Conservation (phyloP, 53 echinoderm and acorn worm species). For the Astropecten irregularis region DNA sequence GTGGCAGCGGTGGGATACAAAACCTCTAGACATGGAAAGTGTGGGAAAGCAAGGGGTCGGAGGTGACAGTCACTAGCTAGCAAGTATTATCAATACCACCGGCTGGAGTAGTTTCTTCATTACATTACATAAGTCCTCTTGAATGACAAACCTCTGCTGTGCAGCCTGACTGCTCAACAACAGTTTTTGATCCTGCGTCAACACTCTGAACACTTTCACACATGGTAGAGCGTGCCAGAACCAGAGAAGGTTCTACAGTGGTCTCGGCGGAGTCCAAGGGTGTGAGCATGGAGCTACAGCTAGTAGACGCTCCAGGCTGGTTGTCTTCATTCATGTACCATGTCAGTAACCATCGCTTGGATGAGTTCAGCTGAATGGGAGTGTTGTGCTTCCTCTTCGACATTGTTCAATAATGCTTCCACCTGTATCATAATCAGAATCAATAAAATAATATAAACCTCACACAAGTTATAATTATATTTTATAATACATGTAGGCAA, state of each 20-base stretch:
- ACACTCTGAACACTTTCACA: neutral
- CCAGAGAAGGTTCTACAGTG: neutral
- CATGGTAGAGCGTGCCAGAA: neutral
- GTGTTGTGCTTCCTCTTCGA: constrained; percentile 64
- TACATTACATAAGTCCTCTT: no score
- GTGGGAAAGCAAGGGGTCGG: no score
- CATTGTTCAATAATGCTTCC: constrained; percentile 57
- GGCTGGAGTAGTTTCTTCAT: no score
- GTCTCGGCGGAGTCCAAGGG: neutral
- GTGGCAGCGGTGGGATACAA: no score
- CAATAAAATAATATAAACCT: neutral
- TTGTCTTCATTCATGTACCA: constrained; percentile 79
- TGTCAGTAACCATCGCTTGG: constrained; percentile 77
- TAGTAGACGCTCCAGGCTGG: constrained; percentile 25
- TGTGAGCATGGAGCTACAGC: neutral
- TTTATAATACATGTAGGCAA: no score
- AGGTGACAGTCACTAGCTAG: no score
- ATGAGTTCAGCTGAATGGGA: constrained; percentile 61
- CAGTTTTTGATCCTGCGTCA: neutral
- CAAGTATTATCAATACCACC: no score
- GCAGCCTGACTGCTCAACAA: neutral
- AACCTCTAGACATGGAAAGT: no score
- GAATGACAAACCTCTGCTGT: neutral
- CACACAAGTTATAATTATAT: no score
- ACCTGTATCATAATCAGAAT: neutral